Evolutionary conservation across 2,888 invertebrate species (phyloP).

Genomic region (Diachrysia chrysitis): DNA sequence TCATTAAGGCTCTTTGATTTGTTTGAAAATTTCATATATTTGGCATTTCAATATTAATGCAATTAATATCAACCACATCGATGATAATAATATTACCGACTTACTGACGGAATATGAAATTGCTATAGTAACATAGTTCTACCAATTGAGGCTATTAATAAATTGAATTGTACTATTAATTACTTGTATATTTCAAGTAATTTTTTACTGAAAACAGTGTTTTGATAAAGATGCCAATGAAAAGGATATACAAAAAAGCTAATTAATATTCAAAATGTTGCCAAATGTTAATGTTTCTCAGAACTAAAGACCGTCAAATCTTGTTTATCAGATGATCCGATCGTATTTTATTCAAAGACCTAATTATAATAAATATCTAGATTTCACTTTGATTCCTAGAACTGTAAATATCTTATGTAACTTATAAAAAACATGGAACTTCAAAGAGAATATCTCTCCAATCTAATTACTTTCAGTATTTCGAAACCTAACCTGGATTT

Average conservation of each 20-base stretch:
- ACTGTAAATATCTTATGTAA: not conserved
- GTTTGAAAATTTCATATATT: not conserved
- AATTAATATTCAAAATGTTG: not conserved
- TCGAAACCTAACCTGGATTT: slow-evolving; percentile 15
- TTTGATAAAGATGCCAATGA: too few relatives aligned
- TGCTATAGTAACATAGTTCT: not conserved
- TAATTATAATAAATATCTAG: not conserved
- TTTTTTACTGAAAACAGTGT: too few relatives aligned
- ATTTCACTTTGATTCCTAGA: not conserved
- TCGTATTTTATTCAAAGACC: slow-evolving; percentile 1
- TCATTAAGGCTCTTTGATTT: slow-evolving; percentile 1
- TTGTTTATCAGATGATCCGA: not conserved
- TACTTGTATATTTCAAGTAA: too few relatives aligned
- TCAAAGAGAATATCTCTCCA: slow-evolving; percentile 20
- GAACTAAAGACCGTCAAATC: not conserved
- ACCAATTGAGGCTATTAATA: not conserved
- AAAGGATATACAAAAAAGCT: too few relatives aligned
- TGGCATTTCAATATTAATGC: slow-evolving; percentile 4
- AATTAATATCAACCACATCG: slow-evolving; percentile 4
- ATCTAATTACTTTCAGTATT: slow-evolving; percentile 21
- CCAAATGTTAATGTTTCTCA: not conserved
- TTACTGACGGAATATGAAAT: slow-evolving; percentile 1
- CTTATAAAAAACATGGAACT: not conserved
- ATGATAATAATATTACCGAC: not conserved
- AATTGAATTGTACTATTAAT: not conserved